Conservation (phyloP, 2,797 vertebrate genomes). For the Macropodus opercularis region DNA sequence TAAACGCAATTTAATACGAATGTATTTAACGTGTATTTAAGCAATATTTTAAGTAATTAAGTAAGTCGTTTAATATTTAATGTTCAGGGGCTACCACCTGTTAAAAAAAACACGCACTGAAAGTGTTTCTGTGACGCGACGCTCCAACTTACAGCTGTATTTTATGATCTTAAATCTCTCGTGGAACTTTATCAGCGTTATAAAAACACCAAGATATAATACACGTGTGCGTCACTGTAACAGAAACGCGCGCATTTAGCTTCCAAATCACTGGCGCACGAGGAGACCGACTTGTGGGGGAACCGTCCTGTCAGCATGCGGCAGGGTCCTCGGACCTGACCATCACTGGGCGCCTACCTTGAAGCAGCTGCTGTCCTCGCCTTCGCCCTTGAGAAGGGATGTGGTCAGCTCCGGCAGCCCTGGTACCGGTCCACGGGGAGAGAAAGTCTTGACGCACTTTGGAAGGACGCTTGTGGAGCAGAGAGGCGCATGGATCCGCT, state of each 20-base stretch:
- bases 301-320: conserved; percentile 18
- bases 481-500: conserved; percentile 75
- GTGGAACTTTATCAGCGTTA: too few relatives aligned
- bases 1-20: too few relatives aligned
- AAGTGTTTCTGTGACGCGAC: too few relatives aligned
- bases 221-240: not conserved
- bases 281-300: not conserved
- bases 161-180: too few relatives aligned
- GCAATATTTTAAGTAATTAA: too few relatives aligned
- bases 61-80: too few relatives aligned
- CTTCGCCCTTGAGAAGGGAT: conserved; percentile 69
- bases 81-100: too few relatives aligned
- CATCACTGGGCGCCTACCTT: conserved; percentile 74
- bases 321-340: conserved; percentile 4
- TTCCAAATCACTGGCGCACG: not conserved
- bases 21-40: too few relatives aligned
- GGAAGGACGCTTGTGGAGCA: conserved; percentile 52
- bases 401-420: conserved; percentile 72
- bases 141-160: too few relatives aligned
- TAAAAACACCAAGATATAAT: too few relatives aligned
- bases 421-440: conserved; percentile 58
- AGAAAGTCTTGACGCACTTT: conserved; percentile 70
- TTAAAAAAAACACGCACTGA: too few relatives aligned
- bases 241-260: not conserved
- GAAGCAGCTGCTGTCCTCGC: conserved; percentile 69